Conservation (phyloP, 2,797 vertebrate genomes). For the Prionace glauca region DNA sequence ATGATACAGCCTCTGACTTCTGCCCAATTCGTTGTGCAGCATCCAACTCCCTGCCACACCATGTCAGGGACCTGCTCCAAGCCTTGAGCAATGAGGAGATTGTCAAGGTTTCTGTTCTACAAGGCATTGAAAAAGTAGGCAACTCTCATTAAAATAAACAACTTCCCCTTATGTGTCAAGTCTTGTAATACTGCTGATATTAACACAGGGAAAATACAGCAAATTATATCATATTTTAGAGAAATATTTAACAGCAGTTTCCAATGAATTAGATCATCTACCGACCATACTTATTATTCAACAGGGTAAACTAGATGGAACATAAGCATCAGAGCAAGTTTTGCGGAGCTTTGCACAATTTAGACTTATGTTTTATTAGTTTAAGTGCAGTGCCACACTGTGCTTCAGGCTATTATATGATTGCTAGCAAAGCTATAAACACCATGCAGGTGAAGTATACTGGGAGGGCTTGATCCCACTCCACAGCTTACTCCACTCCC, state of each 20-base stretch:
- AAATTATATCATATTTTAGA: neutral
- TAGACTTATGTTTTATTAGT: neutral
- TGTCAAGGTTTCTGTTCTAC: constrained; percentile 1
- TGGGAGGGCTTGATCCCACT: neutral
- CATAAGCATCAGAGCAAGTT: neutral
- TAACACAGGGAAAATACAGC: neutral
- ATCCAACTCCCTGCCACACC: neutral
- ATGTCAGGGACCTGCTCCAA: neutral
- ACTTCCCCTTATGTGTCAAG: neutral
- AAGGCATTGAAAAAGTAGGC: neutral
- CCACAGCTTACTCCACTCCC: neutral
- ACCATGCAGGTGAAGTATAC: neutral
- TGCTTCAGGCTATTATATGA: neutral
- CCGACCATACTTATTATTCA: neutral
- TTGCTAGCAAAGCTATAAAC: neutral
- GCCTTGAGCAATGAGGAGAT: neutral
- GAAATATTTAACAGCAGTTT: neutral
- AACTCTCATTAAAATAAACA: neutral
- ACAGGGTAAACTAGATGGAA: neutral
- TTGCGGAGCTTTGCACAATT: neutral
- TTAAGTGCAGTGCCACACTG: neutral
- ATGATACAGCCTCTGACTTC: neutral
- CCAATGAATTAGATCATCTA: neutral
- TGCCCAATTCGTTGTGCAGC: neutral
- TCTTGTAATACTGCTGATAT: neutral